Evolutionary conservation across 2,888 invertebrate species (phyloP), one percentile per base, ranked within the genome.

Genomic region (Stenodera caucasica): DNA sequence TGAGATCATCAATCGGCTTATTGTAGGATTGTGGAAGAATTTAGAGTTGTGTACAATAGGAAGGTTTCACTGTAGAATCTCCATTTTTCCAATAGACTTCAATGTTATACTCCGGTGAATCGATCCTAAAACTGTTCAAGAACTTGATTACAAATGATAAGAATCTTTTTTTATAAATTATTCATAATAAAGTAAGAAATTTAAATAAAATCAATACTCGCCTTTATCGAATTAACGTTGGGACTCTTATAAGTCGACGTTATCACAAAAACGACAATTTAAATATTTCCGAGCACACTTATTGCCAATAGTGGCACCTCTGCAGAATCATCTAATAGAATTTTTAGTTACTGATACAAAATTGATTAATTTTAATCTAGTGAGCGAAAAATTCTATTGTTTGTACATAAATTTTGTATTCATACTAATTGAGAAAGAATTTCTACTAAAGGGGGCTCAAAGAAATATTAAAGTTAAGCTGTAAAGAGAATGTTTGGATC

Each of bases 381-480:
- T n/a, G n/a, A n/a, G n/a, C n/a, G n/a, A n/a, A n/a, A n/a, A n/a
- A n/a, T n/a, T n/a, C n/a, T n/a, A n/a, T n/a, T n/a, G n/a, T n/a
- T n/a, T n/a, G n/a, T 26, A 26, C 5, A 5, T 26, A 26, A 26
- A 26, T 26, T 26, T 26, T 26, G 3, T 4, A 26, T 26, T 5
- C 29, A 32, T 18, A 23, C 8, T 30, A 45, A 23, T 23, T 21
- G 12, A 9, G 8, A 49, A 35, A 55, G 52, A 40, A 18, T 37
- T 26, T 54, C 59, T 29, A 55, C 51, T 55, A 60, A 66, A 60
- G 62, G 61, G 67, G 54, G 66, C 64, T 67, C 64, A 58, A 63
- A 64, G 64, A 64, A 65, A 68, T 63, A 66, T 64, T 49, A 53
- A 57, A 63, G 55, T 55, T 54, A 51, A 11, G 58, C 63, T 68